Evolutionary conservation across 2,113 vertebrate species (phyloP), one percentile per base, ranked within the genome.

Genomic region (Paracanthobrama guichenoti): DNA sequence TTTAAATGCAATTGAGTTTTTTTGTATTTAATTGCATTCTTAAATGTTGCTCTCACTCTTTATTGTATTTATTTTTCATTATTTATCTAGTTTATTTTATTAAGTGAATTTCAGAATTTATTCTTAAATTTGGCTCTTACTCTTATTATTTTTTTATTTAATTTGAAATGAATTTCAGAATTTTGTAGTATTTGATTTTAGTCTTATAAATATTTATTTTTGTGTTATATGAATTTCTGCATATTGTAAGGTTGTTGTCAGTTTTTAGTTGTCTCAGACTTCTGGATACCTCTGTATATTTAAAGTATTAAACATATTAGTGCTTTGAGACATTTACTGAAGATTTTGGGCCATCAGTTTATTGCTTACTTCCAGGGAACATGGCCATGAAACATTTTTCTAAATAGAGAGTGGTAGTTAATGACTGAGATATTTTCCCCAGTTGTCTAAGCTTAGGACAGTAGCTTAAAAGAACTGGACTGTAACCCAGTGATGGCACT

Each of bases 391-490:
- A 35, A 39, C 18, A 42, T 69, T 42, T 69, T 69, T 71, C 67
- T 71, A 71, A 71, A 71, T 39, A 42, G 35, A 31, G 26, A 12
- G 35, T 42, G 31, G 20, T 14, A 60, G 53, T 24, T 78, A 78
- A 60, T 42, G 31, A 78, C 31, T 3, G 12, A 60, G 35, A 64
- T 28, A 24, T 46, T 46, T 64, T 79, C 13, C 39, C 22, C 31
- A 22, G 75, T 55, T 55, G 50, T 76, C 28, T 35, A 16, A 79
- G 53, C 20, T 39, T 60, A 22, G 69, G 20, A 66, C 50, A 86
- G 66, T 26, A 69, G 22, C 13, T 20, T 26, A 57, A 13, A 84
- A 78, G 73, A 67, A 31, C 77, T 79, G 59, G 79, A 84, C 64
- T 81, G 60, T 71, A 81, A 42, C n/a, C 55, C 24, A 53, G 64